phyloP scores from a whole-genome alignment of 2,797 vertebrate genomes.

The Leptatherina wallacei region DNA sequence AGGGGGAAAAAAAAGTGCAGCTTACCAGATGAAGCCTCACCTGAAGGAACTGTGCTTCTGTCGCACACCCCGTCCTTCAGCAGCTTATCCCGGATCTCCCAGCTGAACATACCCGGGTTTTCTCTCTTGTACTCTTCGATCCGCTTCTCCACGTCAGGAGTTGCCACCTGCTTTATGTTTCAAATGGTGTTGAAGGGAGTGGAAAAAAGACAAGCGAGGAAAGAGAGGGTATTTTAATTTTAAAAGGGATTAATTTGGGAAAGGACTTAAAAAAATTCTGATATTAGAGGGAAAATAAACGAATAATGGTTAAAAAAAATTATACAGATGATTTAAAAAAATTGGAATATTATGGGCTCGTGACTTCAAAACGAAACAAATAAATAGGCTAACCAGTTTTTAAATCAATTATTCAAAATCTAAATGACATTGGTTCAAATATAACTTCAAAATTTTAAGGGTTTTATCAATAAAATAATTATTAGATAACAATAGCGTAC shows the following conservation, averaged over 20 bases:
- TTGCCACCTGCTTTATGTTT: constrained; percentile 95
- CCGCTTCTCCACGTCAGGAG: constrained; percentile 97
- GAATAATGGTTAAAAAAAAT: neutral
- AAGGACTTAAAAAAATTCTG: too few species aligned
- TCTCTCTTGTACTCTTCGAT: constrained; percentile 98
- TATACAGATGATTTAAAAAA: neutral
- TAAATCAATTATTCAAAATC: neutral
- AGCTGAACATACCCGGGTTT: constrained; percentile 98
- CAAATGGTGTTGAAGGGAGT: constrained; percentile 42
- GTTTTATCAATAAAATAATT: neutral
- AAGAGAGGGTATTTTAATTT: constrained; percentile 27
- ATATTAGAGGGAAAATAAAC: neutral
- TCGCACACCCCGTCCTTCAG: constrained; percentile 98
- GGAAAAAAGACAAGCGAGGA: neutral
- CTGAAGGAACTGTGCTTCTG: constrained; percentile 98
- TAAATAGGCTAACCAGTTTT: neutral
- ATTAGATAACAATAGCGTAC: neutral
- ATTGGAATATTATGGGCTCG: too few species aligned
- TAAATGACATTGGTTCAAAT: neutral
- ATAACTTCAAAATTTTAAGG: neutral
- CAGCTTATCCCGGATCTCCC: constrained; percentile 97
- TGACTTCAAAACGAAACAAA: neutral
- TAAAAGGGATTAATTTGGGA: neutral
- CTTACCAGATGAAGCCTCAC: constrained; percentile 93
- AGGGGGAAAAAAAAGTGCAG: constrained; percentile 74